Evolutionary conservation across 1,140 invertebrate genomes (phyloP).

Genomic region (Drosophila pallidifrons): DNA sequence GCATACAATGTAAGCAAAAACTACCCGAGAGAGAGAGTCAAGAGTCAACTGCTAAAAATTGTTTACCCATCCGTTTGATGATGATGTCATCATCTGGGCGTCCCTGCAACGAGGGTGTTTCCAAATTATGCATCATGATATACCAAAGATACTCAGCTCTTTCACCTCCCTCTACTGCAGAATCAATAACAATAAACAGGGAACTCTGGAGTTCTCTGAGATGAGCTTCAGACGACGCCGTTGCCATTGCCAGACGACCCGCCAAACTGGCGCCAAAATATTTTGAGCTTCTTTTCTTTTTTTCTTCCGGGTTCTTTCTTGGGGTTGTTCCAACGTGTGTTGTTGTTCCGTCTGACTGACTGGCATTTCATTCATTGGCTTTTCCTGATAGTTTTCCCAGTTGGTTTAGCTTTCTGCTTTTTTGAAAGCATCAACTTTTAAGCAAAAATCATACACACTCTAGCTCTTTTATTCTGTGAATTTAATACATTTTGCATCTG

Average conservation of each 20-base stretch:
- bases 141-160: conserved; percentile 28
- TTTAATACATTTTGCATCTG: neutral
- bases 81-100: conserved; percentile 59
- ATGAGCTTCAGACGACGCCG: conserved; percentile 59
- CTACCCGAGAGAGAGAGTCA: conserved; percentile 9
- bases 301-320: conserved; percentile 37
- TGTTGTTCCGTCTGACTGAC: conserved; percentile 53
- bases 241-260: conserved; percentile 55
- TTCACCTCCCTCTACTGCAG: conserved; percentile 28
- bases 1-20: conserved; percentile 19
- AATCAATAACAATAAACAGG: conserved; percentile 73
- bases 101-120: conserved; percentile 39
- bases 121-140: conserved; percentile 65
- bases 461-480: neutral
- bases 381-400: conserved; percentile 48
- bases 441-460: neutral
- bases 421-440: conserved; percentile 6
- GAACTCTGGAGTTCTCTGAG: conserved; percentile 33
- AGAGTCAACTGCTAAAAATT: conserved; percentile 45
- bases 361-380: conserved; percentile 40
- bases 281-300: conserved; percentile 47
- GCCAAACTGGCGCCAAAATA: conserved; percentile 64
- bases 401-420: conserved; percentile 34
- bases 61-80: conserved; percentile 42
- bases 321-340: conserved; percentile 41